Conservation (phyloP, 2,113 vertebrate species). For the Corydoras maculifer region DNA sequence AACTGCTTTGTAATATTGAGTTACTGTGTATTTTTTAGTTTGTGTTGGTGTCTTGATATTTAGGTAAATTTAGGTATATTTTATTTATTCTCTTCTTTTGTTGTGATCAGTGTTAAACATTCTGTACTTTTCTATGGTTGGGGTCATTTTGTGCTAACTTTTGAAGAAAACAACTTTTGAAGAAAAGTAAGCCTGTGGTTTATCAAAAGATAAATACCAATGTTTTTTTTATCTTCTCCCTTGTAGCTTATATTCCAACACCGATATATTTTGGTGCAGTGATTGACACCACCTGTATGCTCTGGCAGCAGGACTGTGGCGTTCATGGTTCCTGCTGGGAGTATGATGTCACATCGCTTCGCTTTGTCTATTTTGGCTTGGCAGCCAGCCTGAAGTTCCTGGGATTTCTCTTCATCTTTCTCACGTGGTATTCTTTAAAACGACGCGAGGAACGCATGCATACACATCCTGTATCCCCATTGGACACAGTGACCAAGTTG, state of each 20-base stretch:
- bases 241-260: slow-evolving; percentile 92
- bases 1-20: too few species aligned
- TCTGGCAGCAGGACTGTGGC: slow-evolving; percentile 97
- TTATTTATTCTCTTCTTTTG: too few species aligned
- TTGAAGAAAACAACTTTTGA: too few species aligned
- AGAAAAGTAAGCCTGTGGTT: neutral
- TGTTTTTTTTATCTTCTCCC: neutral
- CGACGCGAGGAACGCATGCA: slow-evolving; percentile 82
- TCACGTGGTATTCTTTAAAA: slow-evolving; percentile 97
- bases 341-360: slow-evolving; percentile 94
- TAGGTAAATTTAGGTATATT: too few species aligned
- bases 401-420: slow-evolving; percentile 95
- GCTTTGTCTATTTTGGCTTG: slow-evolving; percentile 97
- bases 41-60: too few species aligned
- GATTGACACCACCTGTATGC: slow-evolving; percentile 98
- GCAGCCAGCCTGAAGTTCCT: slow-evolving; percentile 95
- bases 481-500: slow-evolving; percentile 83
- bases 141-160: too few species aligned
- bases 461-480: slow-evolving; percentile 67
- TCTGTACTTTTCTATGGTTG: too few species aligned
- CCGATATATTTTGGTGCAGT: slow-evolving; percentile 98
- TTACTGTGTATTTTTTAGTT: too few species aligned
- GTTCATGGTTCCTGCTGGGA: slow-evolving; percentile 96
- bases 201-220: neutral
- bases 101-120: too few species aligned